Evolutionary conservation across 2,797 vertebrate genomes (phyloP).

Genomic region (Sebastes cheni): DNA sequence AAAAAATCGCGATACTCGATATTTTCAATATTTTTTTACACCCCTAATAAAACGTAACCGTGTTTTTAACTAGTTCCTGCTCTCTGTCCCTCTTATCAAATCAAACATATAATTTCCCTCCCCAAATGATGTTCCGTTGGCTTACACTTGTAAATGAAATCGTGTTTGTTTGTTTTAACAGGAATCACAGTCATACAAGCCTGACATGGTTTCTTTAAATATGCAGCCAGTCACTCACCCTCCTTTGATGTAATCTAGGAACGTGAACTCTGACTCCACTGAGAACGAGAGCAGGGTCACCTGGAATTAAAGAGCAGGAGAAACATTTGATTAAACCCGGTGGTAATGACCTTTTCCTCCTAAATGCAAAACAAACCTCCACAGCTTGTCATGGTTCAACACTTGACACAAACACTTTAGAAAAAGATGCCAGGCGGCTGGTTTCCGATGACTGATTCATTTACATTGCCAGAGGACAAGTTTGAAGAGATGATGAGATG

Average conservation of each 20-base stretch:
- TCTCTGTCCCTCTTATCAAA: neutral
- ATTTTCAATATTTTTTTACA: too few relatives aligned
- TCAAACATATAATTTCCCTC: neutral
- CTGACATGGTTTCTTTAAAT: neutral
- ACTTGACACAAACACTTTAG: neutral
- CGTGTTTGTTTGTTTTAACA: neutral
- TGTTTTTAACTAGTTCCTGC: neutral
- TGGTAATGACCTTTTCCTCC: conserved; percentile 14
- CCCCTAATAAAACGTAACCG: too few relatives aligned
- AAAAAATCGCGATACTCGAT: too few relatives aligned
- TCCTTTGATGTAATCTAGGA: conserved; percentile 97
- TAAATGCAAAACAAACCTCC: neutral
- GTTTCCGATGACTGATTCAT: conserved; percentile 32
- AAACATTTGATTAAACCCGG: conserved; percentile 19
- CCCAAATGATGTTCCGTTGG: neutral
- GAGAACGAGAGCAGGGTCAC: conserved; percentile 94
- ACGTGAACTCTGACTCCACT: conserved; percentile 94
- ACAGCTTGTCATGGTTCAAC: conserved; percentile 9
- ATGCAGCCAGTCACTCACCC: conserved; percentile 85
- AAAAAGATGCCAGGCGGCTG: neutral
- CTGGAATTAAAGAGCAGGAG: conserved; percentile 73
- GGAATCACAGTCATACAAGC: neutral
- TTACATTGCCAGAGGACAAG: conserved; percentile 38
- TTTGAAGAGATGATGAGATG: conserved; percentile 40
- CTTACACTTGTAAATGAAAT: neutral